Evolutionary conservation across 1,140 invertebrate genomes (phyloP).

Genomic region (Drosophila pruinosa): DNA sequence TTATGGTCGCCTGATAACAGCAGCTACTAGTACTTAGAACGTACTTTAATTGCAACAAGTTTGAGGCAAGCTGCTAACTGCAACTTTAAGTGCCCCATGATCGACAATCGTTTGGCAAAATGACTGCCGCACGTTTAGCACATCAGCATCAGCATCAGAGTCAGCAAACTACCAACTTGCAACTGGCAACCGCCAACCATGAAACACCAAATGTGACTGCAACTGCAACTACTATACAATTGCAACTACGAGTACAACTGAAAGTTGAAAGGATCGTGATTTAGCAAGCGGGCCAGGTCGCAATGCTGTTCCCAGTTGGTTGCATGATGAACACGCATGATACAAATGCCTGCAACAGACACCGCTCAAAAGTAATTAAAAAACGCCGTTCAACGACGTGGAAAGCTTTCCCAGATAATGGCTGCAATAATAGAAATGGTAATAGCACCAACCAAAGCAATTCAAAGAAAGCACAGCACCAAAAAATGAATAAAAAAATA

Average conservation of each 20-base stretch:
- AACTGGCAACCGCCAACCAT: conserved; percentile 5
- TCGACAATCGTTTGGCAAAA: conserved; percentile 81
- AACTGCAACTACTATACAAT: too few relatives aligned
- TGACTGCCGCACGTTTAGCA: conserved; percentile 77
- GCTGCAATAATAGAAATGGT: conserved; percentile 54
- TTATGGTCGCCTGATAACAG: conserved; percentile 50
- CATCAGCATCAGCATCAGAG: conserved; percentile 58
- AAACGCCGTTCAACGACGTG: conserved; percentile 28
- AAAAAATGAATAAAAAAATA: conserved; percentile 5
- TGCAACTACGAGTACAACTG: conserved; percentile 38
- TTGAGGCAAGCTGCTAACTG: conserved; percentile 41
- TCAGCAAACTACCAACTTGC: too few relatives aligned
- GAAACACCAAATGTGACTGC: conserved; percentile 1
- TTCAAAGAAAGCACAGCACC: conserved; percentile 36
- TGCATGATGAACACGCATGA: conserved; percentile 44
- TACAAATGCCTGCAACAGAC: conserved; percentile 39
- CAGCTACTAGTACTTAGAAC: conserved; percentile 14
- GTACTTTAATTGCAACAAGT: conserved; percentile 68
- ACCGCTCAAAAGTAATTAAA: conserved; percentile 63
- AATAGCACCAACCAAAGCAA: conserved; percentile 39
- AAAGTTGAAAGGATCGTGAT: conserved; percentile 51
- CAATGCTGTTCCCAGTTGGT: conserved; percentile 2
- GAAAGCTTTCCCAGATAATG: conserved; percentile 64
- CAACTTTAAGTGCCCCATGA: conserved; percentile 53
- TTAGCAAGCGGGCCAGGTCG: conserved; percentile 37